These are phyloP conservation scores for Speoplatyrhinus poulsoni DNA, from an alignment of 2,113 vertebrate genomes.

Conservation along the genomic window DNA sequence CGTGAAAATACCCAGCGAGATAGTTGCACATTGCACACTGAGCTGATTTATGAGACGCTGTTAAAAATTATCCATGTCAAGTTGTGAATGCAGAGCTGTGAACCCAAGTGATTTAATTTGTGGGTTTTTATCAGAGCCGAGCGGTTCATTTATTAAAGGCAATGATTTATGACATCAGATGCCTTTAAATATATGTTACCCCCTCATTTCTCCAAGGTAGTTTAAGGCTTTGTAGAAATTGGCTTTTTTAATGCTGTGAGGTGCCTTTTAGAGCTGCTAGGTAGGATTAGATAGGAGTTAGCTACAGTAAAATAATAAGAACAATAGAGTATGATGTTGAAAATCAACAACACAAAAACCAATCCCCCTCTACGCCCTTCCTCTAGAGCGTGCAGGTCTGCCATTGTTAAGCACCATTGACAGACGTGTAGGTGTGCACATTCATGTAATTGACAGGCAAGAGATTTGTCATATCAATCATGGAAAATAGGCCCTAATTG, in stretches of 20 bases:
- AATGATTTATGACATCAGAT: constrained; percentile 34
- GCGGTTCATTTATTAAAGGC: constrained; percentile 34
- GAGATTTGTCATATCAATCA: no score
- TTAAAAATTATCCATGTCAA: constrained; percentile 43
- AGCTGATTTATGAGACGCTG: constrained; percentile 46
- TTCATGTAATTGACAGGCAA: no score
- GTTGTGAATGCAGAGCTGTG: constrained; percentile 18
- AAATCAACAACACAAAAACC: no score
- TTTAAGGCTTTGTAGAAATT: constrained; percentile 24
- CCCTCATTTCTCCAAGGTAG: constrained; percentile 24
- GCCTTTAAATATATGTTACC: constrained; percentile 18
- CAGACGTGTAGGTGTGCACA: no score
- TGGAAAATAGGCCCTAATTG: no score
- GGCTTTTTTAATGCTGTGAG: constrained; percentile 26
- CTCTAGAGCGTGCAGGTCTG: no score
- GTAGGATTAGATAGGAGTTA: no score
- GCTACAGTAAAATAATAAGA: no score
- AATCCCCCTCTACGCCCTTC: no score
- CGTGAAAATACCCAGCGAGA: constrained; percentile 44
- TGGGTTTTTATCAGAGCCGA: constrained; percentile 28
- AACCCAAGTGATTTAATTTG: constrained; percentile 36
- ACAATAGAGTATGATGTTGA: no score
- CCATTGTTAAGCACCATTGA: no score
- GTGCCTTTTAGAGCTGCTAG: background rate
- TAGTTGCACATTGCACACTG: constrained; percentile 10